These are phyloP conservation scores for Nomada ferruginata DNA, from an alignment of 2,888 invertebrate species.

Conservation along the genomic window DNA sequence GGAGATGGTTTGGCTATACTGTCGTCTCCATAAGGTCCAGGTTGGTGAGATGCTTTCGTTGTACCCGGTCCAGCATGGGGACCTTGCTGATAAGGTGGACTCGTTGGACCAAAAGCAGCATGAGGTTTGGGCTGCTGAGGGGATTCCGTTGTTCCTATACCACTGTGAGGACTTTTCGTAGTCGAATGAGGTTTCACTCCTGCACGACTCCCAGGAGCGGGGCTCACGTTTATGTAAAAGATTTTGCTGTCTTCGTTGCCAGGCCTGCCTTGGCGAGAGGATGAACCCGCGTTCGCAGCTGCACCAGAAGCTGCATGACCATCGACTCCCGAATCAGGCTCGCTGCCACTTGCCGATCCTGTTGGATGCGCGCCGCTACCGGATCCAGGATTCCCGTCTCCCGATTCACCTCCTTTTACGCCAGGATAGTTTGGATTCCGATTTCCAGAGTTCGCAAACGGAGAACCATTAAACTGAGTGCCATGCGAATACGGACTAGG, in stretches of 20 bases:
- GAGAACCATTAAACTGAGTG: neutral
- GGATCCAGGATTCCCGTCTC: neutral
- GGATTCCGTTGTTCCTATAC: neutral
- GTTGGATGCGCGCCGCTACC: neutral
- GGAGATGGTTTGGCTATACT: neutral
- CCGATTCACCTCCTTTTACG: neutral
- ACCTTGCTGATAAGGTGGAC: neutral
- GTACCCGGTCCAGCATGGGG: neutral
- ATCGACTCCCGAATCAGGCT: neutral
- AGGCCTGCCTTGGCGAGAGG: neutral
- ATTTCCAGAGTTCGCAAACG: neutral
- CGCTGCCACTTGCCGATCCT: neutral
- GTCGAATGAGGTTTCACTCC: constrained; percentile 21
- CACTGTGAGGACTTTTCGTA: neutral
- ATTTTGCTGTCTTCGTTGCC: constrained; percentile 29
- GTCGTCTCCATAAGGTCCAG: neutral
- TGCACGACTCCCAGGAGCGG: constrained; percentile 22
- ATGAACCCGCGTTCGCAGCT: too few relatives aligned
- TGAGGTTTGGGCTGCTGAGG: neutral
- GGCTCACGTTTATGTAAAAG: constrained; percentile 39
- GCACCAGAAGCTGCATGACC: neutral
- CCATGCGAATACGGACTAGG: neutral
- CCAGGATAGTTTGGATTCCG: neutral
- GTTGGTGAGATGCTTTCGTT: constrained; percentile 5
- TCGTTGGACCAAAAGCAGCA: neutral